Evolutionary conservation across 1,140 invertebrate species (phyloP), one percentile per base, ranked within the genome.

Genomic region (Tenebrio molitor): DNA sequence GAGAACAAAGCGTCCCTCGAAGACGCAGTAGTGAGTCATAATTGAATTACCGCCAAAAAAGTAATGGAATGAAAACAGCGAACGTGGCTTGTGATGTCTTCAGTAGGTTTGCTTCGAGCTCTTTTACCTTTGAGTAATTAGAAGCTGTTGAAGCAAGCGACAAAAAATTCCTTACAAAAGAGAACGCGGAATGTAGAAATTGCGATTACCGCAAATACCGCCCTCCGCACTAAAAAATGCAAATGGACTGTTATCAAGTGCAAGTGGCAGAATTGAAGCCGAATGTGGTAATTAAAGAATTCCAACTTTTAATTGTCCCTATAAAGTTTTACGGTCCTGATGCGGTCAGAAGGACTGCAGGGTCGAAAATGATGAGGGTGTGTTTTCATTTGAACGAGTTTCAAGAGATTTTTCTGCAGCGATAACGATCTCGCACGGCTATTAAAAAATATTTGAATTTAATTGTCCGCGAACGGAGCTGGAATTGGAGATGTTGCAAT

Each of bases 211-310:
- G 7, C 15, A 44, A 44, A 44, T 44, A 44, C 42, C 25, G 3
- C 7, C 16, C 17, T 17, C 14, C 2, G 16, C 0, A n/a, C 1
- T 44, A 2, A 44, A 17, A 44, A 44, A 15, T 15, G 42, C 0
- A 17, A 6, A 44, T 16, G 17, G 19, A 19, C 16, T n/a, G 19
- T 21, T 21, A 17, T 23, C 44, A 50, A 50, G 17, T 50, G 44
- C 44, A 21, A 50, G 44, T 50, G 44, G 44, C 44, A 23, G 42
- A 50, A 19, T 29, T 8, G 25, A 50, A 21, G n/a, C 16, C 2
- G 44, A 50, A 50, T 50, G 15, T 21, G 44, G 44, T n/a, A 50
- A 50, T 50, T 50, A 50, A 50, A 50, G 44, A 17, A 50, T 21
- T 46, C 44, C 15, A 50, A 8, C 10, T 19, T 50, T 50, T 50